Evolutionary conservation across 2,888 invertebrate genomes (phyloP).

Genomic region (Thumatha senex): DNA sequence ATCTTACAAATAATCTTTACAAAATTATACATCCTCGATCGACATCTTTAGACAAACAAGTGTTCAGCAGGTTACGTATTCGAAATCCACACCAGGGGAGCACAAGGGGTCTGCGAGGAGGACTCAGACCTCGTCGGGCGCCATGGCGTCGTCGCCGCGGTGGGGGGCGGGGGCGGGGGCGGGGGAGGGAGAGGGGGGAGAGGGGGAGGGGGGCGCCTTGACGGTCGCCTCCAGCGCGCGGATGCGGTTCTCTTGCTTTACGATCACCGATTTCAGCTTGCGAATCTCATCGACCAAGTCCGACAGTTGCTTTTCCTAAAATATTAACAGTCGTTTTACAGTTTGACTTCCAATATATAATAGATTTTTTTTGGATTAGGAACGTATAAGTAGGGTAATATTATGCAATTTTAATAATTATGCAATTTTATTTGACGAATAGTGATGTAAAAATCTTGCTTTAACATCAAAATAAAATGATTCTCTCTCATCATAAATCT

Average conservation of each 20-base stretch:
- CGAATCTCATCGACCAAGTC: slow-evolving; percentile 95
- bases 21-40: neutral
- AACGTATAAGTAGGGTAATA: no score
- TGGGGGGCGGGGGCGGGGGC: slow-evolving; percentile 47
- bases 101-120: slow-evolving; percentile 5
- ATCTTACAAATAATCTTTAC: slow-evolving; percentile 3
- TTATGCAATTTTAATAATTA: no score
- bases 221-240: slow-evolving; percentile 87
- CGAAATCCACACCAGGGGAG: slow-evolving; percentile 8
- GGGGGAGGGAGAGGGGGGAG: slow-evolving; percentile 56
- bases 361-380: no score
- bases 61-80: no score
- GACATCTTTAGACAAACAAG: neutral
- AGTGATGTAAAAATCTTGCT: no score
- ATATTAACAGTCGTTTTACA: slow-evolving; percentile 3
- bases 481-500: no score
- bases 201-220: slow-evolving; percentile 52
- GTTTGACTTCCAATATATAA: neutral
- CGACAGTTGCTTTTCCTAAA: slow-evolving; percentile 89
- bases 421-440: no score
- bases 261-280: slow-evolving; percentile 96
- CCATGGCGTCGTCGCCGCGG: slow-evolving; percentile 73
- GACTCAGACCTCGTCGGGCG: slow-evolving; percentile 84
- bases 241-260: slow-evolving; percentile 95
- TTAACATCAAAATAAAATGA: no score